Percentiles rank a stretch among this genome's conserved stretches.
phyloP scores from a whole-genome alignment of 2,797 vertebrate genomes.

The Brachyrhaphis roseni region DNA sequence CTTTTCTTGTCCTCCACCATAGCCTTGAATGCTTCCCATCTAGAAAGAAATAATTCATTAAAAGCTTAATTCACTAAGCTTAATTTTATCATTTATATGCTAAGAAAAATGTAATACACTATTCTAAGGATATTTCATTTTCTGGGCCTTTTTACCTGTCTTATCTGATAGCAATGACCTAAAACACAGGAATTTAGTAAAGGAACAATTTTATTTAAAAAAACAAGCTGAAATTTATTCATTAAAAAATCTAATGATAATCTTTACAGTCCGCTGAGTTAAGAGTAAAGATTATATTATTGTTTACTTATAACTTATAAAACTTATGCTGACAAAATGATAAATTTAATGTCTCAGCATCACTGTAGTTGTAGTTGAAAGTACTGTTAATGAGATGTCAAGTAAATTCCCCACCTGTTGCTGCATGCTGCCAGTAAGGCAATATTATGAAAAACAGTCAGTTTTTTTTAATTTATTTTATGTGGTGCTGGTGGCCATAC shows the following conservation, averaged over 20 bases:
- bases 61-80: neutral
- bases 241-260: neutral
- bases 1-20: conserved; percentile 86
- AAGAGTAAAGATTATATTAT: neutral
- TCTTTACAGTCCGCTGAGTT: neutral
- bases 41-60: conserved; percentile 56
- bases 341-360: neutral
- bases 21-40: conserved; percentile 90
- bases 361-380: neutral
- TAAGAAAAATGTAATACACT: neutral
- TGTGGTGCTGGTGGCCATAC: neutral
- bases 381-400: neutral
- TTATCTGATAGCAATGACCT: neutral
- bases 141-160: neutral
- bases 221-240: neutral
- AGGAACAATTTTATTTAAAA: neutral
- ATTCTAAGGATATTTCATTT: neutral
- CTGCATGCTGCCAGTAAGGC: neutral
- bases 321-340: neutral
- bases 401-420: neutral
- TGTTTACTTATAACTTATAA: neutral
- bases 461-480: neutral
- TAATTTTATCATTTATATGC: neutral
- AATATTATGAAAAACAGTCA: neutral
- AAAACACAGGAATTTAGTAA: neutral